Conservation (phyloP, 2,888 invertebrate species). For the Mimas tiliae region DNA sequence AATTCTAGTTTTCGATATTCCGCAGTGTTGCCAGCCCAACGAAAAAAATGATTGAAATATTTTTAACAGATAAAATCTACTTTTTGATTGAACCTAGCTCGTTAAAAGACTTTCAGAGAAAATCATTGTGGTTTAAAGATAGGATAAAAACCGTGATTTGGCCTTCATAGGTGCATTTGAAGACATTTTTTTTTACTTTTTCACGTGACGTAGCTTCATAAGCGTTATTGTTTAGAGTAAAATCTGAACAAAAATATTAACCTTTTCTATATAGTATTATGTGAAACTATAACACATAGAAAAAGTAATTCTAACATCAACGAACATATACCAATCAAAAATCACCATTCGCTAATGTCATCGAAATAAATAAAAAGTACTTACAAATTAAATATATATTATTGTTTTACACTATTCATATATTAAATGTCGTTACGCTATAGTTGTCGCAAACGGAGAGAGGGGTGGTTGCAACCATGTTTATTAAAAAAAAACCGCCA, state of each 20-base stretch:
- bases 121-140: not conserved
- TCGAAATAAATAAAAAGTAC: slow-evolving; percentile 22
- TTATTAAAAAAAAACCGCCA: no score
- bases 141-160: not conserved
- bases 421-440: slow-evolving; percentile 21
- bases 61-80: not conserved
- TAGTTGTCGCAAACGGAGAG: not conserved
- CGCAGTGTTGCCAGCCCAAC: slow-evolving; percentile 5
- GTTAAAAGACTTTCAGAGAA: not conserved
- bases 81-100: not conserved
- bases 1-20: not conserved
- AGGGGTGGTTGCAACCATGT: not conserved
- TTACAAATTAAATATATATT: slow-evolving; percentile 18
- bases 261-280: not conserved
- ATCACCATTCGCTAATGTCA: slow-evolving; percentile 21
- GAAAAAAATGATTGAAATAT: slow-evolving; percentile 4
- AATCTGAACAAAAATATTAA: not conserved
- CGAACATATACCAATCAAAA: slow-evolving; percentile 10
- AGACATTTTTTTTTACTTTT: not conserved
- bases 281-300: not conserved
- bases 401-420: slow-evolving; percentile 21
- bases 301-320: not conserved
- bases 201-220: not conserved
- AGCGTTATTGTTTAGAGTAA: not conserved
- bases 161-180: not conserved